phyloP scores from a whole-genome alignment of 2,113 vertebrate genomes.

The Anseranas semipalmata region DNA sequence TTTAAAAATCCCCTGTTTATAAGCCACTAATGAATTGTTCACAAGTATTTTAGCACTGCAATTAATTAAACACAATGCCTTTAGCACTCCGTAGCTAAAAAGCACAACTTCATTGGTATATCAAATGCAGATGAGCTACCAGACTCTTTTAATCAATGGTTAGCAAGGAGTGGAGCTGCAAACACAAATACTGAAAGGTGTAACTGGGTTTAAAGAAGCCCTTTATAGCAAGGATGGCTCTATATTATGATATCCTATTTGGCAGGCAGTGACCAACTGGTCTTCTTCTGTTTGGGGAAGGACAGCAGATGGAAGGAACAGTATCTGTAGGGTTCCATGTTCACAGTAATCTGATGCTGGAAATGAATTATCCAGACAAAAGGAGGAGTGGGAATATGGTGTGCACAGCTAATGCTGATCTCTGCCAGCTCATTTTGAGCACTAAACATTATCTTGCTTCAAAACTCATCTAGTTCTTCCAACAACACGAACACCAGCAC shows the following conservation, averaged over 20 bases:
- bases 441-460: neutral
- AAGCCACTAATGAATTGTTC: neutral
- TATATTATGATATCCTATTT: neutral
- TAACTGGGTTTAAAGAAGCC: neutral
- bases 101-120: neutral
- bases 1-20: neutral
- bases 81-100: neutral
- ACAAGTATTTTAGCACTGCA: neutral
- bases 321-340: neutral
- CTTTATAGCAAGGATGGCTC: neutral
- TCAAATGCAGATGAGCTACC: neutral
- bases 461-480: neutral
- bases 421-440: neutral
- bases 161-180: neutral
- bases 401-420: accelerated
- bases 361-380: neutral
- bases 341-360: neutral
- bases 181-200: neutral
- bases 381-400: neutral
- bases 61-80: neutral
- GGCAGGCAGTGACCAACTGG: neutral
- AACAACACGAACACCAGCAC: neutral
- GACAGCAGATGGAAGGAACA: neutral
- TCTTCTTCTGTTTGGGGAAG: neutral
- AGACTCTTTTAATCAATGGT: neutral